Evolutionary conservation across 1,140 invertebrate genomes (phyloP).

Genomic region (Cydia amplana): DNA sequence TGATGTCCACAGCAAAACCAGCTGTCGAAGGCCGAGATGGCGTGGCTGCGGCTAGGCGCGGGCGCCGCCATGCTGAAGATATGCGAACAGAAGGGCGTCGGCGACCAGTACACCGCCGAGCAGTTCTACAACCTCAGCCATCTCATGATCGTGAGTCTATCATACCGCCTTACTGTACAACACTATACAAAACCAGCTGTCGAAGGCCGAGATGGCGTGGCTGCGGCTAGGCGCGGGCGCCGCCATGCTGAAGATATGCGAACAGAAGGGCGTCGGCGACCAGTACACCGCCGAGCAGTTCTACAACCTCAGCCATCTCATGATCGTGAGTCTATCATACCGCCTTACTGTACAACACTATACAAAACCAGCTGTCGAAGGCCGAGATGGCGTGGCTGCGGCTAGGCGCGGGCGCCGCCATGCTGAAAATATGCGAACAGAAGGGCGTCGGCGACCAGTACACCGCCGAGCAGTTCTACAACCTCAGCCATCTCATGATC

Average conservation of each 20-base stretch:
- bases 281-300: constrained; percentile 97
- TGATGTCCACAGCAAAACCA: constrained; percentile 84
- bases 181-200: constrained; percentile 82
- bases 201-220: constrained; percentile 94
- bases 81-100: constrained; percentile 96
- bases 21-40: constrained; percentile 91
- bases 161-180: too few species aligned
- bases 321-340: constrained; percentile 84
- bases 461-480: constrained; percentile 96
- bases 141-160: constrained; percentile 88
- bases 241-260: constrained; percentile 97
- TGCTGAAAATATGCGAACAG: constrained; percentile 84
- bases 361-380: constrained; percentile 84
- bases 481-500: constrained; percentile 93
- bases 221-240: constrained; percentile 93
- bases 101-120: constrained; percentile 95
- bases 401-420: constrained; percentile 94
- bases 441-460: constrained; percentile 93
- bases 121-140: constrained; percentile 97
- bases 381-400: constrained; percentile 96
- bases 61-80: constrained; percentile 98
- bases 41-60: constrained; percentile 93
- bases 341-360: too few species aligned
- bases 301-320: constrained; percentile 94
- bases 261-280: constrained; percentile 97